Conservation (phyloP, 1,140 invertebrate genomes). For the Battus philenor region DNA sequence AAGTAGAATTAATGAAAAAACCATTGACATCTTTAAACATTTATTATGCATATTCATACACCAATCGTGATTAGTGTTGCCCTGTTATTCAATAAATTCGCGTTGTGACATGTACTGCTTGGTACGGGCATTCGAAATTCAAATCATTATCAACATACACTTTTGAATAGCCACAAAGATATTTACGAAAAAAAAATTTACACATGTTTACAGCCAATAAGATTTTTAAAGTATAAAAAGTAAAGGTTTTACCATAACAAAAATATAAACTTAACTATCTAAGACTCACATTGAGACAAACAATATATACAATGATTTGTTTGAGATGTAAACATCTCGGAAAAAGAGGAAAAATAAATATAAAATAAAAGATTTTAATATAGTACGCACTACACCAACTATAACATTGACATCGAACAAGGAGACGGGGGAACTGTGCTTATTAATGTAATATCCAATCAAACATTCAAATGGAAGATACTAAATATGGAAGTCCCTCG, state of each 20-base stretch:
- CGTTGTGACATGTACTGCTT: not conserved
- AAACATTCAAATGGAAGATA: slow-evolving; percentile 2
- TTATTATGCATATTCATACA: slow-evolving; percentile 7
- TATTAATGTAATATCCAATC: not conserved
- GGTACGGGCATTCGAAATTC: not conserved
- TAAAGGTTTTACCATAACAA: slow-evolving; percentile 9
- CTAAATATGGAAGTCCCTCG: not conserved
- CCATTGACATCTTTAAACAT: not conserved
- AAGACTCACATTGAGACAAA: slow-evolving; percentile 18
- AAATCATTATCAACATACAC: slow-evolving; percentile 2
- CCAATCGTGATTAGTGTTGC: not conserved
- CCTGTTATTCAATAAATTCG: not conserved
- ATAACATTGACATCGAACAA: too few relatives aligned
- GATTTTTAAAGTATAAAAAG: slow-evolving; percentile 1
- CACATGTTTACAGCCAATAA: slow-evolving; percentile 9
- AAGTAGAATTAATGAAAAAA: too few relatives aligned
- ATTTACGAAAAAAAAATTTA: slow-evolving; percentile 6
- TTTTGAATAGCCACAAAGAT: too few relatives aligned
- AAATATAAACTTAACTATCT: slow-evolving; percentile 20
- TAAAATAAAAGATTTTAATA: slow-evolving; percentile 1
- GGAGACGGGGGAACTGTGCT: not conserved
- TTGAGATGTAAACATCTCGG: slow-evolving; percentile 17
- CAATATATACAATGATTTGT: slow-evolving; percentile 24
- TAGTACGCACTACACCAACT: too few relatives aligned
- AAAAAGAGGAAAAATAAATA: slow-evolving; percentile 18